Evolutionary conservation across 2,113 vertebrate genomes (phyloP).

Genomic region (Romanogobio albipinnatus): DNA sequence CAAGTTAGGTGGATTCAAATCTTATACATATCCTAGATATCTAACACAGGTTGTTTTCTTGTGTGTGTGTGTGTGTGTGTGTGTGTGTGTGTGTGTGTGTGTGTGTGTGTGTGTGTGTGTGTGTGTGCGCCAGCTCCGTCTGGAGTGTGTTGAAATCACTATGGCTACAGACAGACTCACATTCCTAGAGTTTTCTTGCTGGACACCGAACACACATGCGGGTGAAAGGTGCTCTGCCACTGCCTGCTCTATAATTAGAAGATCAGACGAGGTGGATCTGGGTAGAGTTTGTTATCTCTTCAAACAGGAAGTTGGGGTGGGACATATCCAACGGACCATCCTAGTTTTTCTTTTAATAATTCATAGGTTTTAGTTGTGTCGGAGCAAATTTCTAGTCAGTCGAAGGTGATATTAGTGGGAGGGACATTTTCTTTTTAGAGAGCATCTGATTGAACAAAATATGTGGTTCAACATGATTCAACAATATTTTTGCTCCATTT

Average conservation of each 20-base stretch:
- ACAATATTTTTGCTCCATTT: too few species aligned
- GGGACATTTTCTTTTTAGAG: too few species aligned
- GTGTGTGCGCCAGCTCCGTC: background rate
- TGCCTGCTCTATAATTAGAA: slow-evolving; percentile 1
- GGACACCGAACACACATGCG: background rate
- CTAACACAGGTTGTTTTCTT: background rate
- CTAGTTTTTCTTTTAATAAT: background rate
- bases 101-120: slow-evolving; percentile 6
- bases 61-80: slow-evolving; percentile 12
- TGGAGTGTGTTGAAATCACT: slow-evolving; percentile 33
- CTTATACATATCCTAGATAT: background rate
- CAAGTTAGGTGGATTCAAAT: background rate
- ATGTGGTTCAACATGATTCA: too few species aligned
- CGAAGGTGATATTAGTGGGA: too few species aligned
- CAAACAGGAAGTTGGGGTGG: background rate
- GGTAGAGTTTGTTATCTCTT: background rate
- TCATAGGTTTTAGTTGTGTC: too few species aligned
- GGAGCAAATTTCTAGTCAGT: too few species aligned
- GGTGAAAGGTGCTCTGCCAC: slow-evolving; percentile 16
- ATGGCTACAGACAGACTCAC: slow-evolving; percentile 35
- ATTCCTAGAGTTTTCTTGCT: slow-evolving; percentile 29
- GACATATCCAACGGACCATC: background rate
- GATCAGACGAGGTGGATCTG: background rate
- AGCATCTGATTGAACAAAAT: too few species aligned
- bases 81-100: slow-evolving; percentile 17